Evolutionary conservation across 2,797 vertebrate species (phyloP).

Genomic region (Brotogeris chrysoptera): DNA sequence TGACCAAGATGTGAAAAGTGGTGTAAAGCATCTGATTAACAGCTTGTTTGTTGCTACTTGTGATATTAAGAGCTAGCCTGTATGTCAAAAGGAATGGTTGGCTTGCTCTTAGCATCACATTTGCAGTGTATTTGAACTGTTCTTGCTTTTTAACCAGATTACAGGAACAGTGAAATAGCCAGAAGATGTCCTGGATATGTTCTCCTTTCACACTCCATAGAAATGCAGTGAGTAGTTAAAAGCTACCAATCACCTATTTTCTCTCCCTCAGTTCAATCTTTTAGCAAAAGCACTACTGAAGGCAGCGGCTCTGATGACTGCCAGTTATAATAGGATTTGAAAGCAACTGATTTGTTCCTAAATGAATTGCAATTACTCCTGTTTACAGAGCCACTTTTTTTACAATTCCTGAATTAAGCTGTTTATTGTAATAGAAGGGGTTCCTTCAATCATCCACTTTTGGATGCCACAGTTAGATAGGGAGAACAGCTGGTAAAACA

Average conservation of each 20-base stretch:
- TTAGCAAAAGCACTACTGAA: neutral
- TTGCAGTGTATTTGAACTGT: neutral
- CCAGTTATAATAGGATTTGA: conserved; percentile 19
- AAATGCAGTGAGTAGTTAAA: neutral
- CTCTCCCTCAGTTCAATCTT: neutral
- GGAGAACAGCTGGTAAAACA: conserved; percentile 25
- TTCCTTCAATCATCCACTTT: conserved; percentile 33
- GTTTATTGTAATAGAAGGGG: neutral
- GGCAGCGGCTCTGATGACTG: neutral
- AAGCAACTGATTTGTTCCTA: conserved; percentile 40
- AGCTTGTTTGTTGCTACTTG: neutral
- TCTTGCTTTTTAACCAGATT: neutral
- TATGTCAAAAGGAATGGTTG: neutral
- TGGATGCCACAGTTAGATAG: conserved; percentile 38
- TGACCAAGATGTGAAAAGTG: neutral
- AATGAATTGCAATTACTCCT: conserved; percentile 34
- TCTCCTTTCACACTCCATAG: neutral
- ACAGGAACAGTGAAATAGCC: neutral
- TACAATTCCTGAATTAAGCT: neutral
- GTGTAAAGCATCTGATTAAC: neutral
- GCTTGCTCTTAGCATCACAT: neutral
- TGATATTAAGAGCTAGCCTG: neutral
- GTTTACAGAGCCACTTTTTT: neutral
- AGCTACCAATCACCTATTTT: neutral
- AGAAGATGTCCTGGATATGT: neutral